Evolutionary conservation across 23 tunicate species (phyloP).

Genomic region (Clavelina lepadiformis): DNA sequence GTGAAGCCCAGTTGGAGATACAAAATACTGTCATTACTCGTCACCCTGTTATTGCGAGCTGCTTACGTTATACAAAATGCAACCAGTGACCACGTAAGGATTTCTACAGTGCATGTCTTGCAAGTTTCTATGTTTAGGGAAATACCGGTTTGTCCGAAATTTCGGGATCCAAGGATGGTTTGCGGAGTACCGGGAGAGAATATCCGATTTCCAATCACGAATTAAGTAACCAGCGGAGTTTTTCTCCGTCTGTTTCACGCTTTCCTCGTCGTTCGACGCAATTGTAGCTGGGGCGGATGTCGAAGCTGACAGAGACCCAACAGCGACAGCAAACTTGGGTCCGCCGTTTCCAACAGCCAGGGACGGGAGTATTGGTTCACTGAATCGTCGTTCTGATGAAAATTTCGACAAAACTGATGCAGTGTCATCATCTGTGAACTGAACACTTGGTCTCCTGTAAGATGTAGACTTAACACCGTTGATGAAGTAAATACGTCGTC

Average conservation of each 20-base stretch:
- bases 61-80: constrained; percentile 32
- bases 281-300: constrained; percentile 72
- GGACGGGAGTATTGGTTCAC: constrained; percentile 27
- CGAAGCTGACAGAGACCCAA: too few species aligned
- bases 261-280: constrained; percentile 41
- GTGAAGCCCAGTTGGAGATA: too few species aligned
- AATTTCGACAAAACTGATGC: background rate
- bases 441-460: constrained; percentile 53
- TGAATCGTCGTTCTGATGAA: constrained; percentile 5
- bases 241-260: background rate
- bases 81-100: constrained; percentile 65
- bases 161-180: constrained; percentile 60
- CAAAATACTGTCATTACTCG: too few species aligned
- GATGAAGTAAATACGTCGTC: constrained; percentile 15
- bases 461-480: constrained; percentile 44
- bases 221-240: constrained; percentile 15
- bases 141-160: constrained; percentile 58
- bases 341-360: too few species aligned
- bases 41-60: too few species aligned
- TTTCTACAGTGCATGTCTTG: constrained; percentile 78
- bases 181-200: constrained; percentile 47
- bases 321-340: constrained; percentile 20
- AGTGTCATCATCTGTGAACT: constrained; percentile 3
- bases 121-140: constrained; percentile 52
- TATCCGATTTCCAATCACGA: constrained; percentile 66